Conservation (phyloP, 2,113 vertebrate genomes). For the Himantopus leucocephalus region DNA sequence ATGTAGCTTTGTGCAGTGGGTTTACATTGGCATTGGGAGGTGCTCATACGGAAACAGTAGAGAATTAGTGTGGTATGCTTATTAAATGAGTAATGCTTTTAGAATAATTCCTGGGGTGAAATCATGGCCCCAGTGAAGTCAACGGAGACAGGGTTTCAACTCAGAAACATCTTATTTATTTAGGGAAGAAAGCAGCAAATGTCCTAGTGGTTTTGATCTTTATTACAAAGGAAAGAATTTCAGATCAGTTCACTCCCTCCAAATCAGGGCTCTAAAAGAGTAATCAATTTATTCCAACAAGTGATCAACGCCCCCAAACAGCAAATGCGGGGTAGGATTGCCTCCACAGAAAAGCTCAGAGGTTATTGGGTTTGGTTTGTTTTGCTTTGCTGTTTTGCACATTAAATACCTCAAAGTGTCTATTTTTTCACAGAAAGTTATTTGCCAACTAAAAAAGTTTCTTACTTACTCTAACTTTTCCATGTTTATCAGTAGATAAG, state of each 20-base stretch:
- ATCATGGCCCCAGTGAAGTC: slow-evolving; percentile 19
- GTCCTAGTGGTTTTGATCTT: neutral
- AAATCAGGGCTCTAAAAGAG: neutral
- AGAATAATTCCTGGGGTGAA: slow-evolving; percentile 53
- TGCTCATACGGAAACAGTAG: slow-evolving; percentile 43
- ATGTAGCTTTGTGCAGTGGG: slow-evolving; percentile 48
- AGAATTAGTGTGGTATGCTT: slow-evolving; percentile 55
- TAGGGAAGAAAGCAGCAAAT: neutral
- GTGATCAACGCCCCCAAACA: neutral
- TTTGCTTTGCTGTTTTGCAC: neutral
- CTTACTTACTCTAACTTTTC: neutral
- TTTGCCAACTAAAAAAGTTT: neutral
- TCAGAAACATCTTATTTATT: slow-evolving; percentile 3
- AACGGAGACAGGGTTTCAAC: neutral
- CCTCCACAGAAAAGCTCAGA: neutral
- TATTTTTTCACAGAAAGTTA: neutral
- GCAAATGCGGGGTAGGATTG: neutral
- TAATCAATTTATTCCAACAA: neutral
- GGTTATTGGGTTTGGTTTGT: neutral
- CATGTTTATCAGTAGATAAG: neutral
- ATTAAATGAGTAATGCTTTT: slow-evolving; percentile 56
- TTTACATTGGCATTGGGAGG: slow-evolving; percentile 62
- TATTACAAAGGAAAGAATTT: neutral
- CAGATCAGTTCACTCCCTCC: neutral
- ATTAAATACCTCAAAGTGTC: neutral